phyloP scores from a whole-genome alignment of 2,113 vertebrate genomes.

The Heterotilapia buettikoferi region DNA sequence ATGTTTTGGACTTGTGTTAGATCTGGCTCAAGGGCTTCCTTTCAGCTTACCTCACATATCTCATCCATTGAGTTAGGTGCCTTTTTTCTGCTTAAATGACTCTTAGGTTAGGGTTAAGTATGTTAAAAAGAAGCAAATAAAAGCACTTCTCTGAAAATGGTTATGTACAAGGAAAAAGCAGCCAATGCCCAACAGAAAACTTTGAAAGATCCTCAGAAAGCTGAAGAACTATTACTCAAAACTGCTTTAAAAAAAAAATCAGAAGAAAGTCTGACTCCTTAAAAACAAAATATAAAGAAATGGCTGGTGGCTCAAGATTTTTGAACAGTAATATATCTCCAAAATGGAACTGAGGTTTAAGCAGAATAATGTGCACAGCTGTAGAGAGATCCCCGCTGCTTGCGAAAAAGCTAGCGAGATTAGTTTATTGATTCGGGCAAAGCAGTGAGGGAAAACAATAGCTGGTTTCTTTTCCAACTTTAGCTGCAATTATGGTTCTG shows the following conservation, averaged over 20 bases:
- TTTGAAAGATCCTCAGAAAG: neutral
- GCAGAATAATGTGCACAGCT: neutral
- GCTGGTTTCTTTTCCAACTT: neutral
- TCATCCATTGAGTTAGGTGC: neutral
- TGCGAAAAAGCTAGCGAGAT: neutral
- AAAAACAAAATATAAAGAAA: neutral
- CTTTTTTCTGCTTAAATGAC: neutral
- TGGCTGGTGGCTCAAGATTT: neutral
- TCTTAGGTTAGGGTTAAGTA: accelerated
- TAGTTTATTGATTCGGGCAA: neutral
- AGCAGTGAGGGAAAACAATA: neutral
- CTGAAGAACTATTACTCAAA: neutral
- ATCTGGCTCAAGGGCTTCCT: neutral
- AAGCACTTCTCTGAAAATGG: neutral
- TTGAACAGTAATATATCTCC: neutral
- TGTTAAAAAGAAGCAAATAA: neutral
- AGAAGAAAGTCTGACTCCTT: accelerated
- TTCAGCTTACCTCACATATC: neutral
- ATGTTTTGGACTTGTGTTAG: neutral
- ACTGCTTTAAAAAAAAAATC: neutral
- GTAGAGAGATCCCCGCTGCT: accelerated
- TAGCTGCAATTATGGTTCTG: neutral
- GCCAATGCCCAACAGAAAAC: neutral
- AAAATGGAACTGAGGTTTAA: neutral
- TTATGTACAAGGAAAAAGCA: neutral